Evolutionary conservation across 2,113 vertebrate genomes (phyloP).

Genomic region (Amblyornis subalaris): DNA sequence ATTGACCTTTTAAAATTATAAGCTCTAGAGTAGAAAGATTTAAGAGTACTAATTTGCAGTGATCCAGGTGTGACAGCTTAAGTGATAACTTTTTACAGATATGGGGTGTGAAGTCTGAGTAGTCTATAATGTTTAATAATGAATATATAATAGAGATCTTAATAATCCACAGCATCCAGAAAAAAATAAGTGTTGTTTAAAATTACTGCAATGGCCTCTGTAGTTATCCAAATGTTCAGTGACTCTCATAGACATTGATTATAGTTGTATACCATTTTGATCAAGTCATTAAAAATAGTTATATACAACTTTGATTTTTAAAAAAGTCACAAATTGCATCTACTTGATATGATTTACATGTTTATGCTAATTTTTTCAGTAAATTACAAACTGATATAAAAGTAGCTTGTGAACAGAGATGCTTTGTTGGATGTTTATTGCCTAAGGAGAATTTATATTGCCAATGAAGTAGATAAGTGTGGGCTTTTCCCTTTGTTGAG

Average conservation of each 20-base stretch:
- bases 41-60: constrained; percentile 13
- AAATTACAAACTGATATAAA: background rate
- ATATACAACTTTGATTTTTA: background rate
- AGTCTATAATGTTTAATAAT: background rate
- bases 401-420: background rate
- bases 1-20: constrained; percentile 47
- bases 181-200: background rate
- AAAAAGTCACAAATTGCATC: background rate
- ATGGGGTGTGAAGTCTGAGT: background rate
- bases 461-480: background rate
- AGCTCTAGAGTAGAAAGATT: background rate
- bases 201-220: background rate
- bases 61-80: constrained; percentile 43
- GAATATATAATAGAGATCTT: background rate
- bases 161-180: background rate
- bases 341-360: background rate
- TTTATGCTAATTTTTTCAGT: background rate
- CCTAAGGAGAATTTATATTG: background rate
- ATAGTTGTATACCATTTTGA: background rate
- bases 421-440: background rate
- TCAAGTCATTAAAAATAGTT: background rate
- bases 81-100: background rate
- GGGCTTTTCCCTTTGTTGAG: background rate
- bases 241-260: background rate
- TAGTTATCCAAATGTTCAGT: background rate